Percentiles rank a stretch among this genome's conserved stretches.
These are phyloP conservation scores for Muscina levida DNA, from an alignment of 2,888 invertebrate genomes.

Conservation along the genomic window DNA sequence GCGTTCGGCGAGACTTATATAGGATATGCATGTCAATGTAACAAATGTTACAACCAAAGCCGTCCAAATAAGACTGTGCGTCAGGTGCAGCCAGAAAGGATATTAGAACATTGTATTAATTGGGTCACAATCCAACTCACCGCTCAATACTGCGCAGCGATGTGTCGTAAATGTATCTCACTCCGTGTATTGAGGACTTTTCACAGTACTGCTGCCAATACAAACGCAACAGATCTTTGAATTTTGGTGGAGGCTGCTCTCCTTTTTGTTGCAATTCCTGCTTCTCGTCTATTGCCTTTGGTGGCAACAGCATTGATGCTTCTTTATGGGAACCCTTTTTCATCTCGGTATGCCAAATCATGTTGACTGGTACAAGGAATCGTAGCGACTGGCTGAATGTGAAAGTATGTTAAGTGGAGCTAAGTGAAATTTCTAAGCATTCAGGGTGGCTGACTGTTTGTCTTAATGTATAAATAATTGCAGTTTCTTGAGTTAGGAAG, in stretches of 20 bases:
- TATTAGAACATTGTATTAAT: conserved; percentile 56
- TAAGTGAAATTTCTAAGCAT: background rate
- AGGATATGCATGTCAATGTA: conserved; percentile 70
- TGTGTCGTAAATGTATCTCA: conserved; percentile 75
- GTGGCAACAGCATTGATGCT: conserved; percentile 14
- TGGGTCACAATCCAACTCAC: conserved; percentile 65
- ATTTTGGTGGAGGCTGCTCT: conserved; percentile 45
- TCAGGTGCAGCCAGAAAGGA: conserved; percentile 6
- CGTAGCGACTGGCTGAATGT: conserved; percentile 15
- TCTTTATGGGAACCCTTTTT: conserved; percentile 29
- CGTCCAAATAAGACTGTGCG: conserved; percentile 73
- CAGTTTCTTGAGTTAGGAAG: conserved; percentile 29
- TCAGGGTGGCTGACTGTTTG: background rate
- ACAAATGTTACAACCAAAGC: conserved; percentile 72
- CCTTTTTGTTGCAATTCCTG: too few species aligned
- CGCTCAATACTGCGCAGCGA: conserved; percentile 73
- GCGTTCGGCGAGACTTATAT: conserved; percentile 71
- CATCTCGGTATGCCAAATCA: conserved; percentile 59
- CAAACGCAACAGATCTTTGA: conserved; percentile 68
- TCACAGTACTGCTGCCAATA: conserved; percentile 76
- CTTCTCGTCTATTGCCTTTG: background rate
- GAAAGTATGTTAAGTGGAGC: background rate
- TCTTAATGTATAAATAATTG: conserved; percentile 63
- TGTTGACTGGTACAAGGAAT: conserved; percentile 22
- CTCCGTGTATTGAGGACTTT: conserved; percentile 76